Evolutionary conservation across 1,140 invertebrate species (phyloP), one percentile per base, ranked within the genome.

Genomic region (Drosophila pallidifrons): DNA sequence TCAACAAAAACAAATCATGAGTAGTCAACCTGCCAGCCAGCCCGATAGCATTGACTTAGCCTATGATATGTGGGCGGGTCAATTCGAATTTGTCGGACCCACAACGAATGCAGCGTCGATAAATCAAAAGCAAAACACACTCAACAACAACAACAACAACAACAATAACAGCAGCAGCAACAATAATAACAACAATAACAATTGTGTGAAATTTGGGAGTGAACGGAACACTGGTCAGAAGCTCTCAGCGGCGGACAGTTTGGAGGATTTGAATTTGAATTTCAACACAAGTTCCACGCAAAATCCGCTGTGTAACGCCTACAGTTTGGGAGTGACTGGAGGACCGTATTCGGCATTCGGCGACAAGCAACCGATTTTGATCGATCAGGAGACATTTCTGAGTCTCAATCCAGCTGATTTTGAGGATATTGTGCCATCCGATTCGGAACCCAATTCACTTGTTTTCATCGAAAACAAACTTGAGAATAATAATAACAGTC

Each of bases 31-130:
- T 70, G 81, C 88, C 71, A 91, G 90, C 68, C 87, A 93, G 71
- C 86, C 91, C 77, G 93, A 95, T 81, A 94, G 93, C 77, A 93
- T 94, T 67, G 95, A 95, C 72, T 93, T 97, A 86, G 96, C 96
- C 91, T 96, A 96, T 92, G 96, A 97, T 91, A 95, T 97, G 94
- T 97, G 96, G 96, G 96, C 97, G 90, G 96, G 96, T 49, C 96
- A 97, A 93, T 97, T 97, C 91, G 95, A 96, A 93, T 96, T 97
- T 91, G 94, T 96, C 75, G 96, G 96, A 52, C 90, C 83, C 61
- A 81, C 88, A 65, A 61, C 25, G 71, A 61, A 70, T 66, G 30
- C 81, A 71, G 15, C 46, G 60, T 16, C 68, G 64, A 43, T 66
- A 65, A 64, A 67, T 49, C n/a, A 82, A 57, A 15, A 70, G 72